Evolutionary conservation across 1,140 invertebrate genomes (phyloP), one percentile per base, ranked within the genome.

Genomic region (Muscidifurax raptorellus): DNA sequence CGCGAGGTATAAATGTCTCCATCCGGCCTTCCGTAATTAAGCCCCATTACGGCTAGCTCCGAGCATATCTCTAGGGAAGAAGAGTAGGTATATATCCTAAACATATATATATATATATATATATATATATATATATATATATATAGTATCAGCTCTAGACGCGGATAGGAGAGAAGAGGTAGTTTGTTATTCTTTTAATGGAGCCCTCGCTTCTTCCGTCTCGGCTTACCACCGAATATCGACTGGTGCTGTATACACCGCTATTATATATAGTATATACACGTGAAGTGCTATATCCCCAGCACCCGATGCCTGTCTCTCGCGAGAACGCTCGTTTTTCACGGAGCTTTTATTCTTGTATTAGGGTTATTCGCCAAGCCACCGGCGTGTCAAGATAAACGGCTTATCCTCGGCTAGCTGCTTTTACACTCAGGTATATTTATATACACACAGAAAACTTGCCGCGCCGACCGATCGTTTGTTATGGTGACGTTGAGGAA

Each of bases 11-110:
- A 40, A 74, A 30, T 74, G 71, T 74, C 71, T 40, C 71, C 71
- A 30, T 74, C 15, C 71, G 30, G 18, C 86, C 87, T 85, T 87
- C 87, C 86, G 86, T 90, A 90, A 91, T 91, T 90, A 91, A 91
- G 89, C 88, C 89, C 88, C 87, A 91, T 90, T 90, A 90, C 85
- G 78, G 78, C 82, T 88, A 86, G 89, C 89, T 89, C 89, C 88
- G 85, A 40, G 84, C 87, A 59, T 59, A 59, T 59, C 52, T 59
- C 52, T 4, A 59, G 52, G 52, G 52, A 59, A 59, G 52, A 59
- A 18, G 4, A 59, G 52, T 40, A 40, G 36, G 6, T 40, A 40
- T 40, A 40, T 40, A 9, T n/a, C n/a, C n/a, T n/a, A n/a, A n/a
- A n/a, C n/a, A n/a, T n/a, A n/a, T n/a, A n/a, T n/a, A n/a, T n/a